Base-by-base conservation (phyloP, 2,888 invertebrate species). In the Morpho helenor region DNA sequence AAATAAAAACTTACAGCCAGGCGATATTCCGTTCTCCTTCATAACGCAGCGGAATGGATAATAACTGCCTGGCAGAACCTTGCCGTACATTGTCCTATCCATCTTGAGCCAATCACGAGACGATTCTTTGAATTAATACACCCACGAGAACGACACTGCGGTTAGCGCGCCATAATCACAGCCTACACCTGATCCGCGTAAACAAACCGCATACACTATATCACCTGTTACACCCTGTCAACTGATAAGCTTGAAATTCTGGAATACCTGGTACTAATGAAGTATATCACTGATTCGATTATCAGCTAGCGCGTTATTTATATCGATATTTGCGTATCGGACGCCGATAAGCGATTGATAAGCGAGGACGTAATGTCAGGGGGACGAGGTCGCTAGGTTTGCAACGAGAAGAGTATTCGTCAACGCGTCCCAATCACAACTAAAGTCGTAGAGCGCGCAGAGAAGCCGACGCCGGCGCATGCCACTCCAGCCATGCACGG, bases 21-120 rank as follows among this genome's bases (percentile, higher is more conserved):
- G 96, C 74, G 94, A 94, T 68, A 95, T 95, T 76, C 96, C 96
- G 87, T 95, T 95, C 87, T 94, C 92, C 82, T 93, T 95, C 81
- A 95, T 92, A 56, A 95, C 94, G 82, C 96, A 96, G 84, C 96
- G 94, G 86, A 96, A 97, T 55, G 97, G 96, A 76, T 96, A 95
- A 84, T 96, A 94, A 78, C 95, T 95, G 74, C 96, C 96, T 56
- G 96, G 96, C 80, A 94, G 93, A 77, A 96, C 93, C 91, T 96
- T 96, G 69, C 96, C 96, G 82, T 97, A 97, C 96, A 96, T 96
- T 82, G 96, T 95, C 80, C 96, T 93, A 93, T 97, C 96, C 96
- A 97, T 96, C 74, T 73, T 82, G 77, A 73, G 71, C 80, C 82
- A 86, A 87, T 89, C 80, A 76, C 74, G 71, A 71, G 74, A 77